Conservation (phyloP, 1,140 invertebrate genomes). For the Chlorops oryzae region DNA sequence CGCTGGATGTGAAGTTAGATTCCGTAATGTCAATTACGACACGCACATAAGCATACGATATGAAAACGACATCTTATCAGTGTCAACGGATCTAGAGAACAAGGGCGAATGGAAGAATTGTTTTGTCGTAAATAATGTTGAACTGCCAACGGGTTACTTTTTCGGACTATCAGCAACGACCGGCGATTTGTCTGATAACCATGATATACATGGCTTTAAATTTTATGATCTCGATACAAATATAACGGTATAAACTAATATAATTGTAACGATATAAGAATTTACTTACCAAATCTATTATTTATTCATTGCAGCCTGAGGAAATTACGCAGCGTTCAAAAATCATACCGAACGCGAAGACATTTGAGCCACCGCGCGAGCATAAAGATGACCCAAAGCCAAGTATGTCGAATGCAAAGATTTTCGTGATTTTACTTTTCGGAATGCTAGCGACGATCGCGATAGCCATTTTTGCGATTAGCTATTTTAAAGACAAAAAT, state of each 20-base stretch:
- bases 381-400: constrained; percentile 83
- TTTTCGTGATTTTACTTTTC: constrained; percentile 78
- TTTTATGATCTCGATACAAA: constrained; percentile 80
- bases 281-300: constrained; percentile 15
- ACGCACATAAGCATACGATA: constrained; percentile 88
- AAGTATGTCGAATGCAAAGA: constrained; percentile 76
- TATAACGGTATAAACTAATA: constrained; percentile 56
- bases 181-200: constrained; percentile 94
- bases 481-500: constrained; percentile 88
- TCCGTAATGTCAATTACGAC: constrained; percentile 88
- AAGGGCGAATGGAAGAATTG: constrained; percentile 93
- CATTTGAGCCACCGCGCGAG: constrained; percentile 79
- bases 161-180: constrained; percentile 94
- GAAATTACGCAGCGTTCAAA: constrained; percentile 64
- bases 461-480: constrained; percentile 76
- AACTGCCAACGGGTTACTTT: constrained; percentile 91
- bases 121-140: constrained; percentile 81
- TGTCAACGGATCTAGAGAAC: constrained; percentile 85
- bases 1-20: constrained; percentile 88
- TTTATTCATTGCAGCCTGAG: constrained; percentile 53
- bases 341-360: constrained; percentile 72
- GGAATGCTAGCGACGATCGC: constrained; percentile 71
- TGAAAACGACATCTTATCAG: constrained; percentile 79
- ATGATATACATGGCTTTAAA: constrained; percentile 89
- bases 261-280: not conserved